phyloP scores from a whole-genome alignment of 2,888 invertebrate species.

The Isoperla grammatica region DNA sequence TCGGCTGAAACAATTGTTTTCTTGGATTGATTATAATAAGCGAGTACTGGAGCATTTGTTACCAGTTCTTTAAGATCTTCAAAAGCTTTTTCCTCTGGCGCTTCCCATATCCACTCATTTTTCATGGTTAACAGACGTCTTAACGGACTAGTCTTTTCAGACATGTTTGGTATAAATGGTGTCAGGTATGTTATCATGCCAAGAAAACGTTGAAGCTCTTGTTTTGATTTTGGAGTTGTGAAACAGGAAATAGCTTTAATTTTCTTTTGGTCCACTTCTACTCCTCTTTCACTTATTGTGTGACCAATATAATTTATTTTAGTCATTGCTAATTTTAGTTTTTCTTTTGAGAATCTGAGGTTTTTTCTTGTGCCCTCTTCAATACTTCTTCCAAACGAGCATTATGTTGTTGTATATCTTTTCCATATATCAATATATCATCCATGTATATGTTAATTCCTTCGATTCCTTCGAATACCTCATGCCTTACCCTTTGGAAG shows the following conservation, averaged over 20 bases:
- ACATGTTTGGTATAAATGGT: constrained; percentile 10
- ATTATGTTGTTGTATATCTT: constrained; percentile 31
- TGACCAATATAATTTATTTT: neutral
- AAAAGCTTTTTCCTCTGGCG: neutral
- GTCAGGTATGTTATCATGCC: no score
- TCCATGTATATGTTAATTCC: constrained; percentile 33
- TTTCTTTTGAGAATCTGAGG: constrained; percentile 34
- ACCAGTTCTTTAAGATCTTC: constrained; percentile 8
- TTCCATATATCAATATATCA: constrained; percentile 33
- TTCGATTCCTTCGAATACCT: constrained; percentile 25
- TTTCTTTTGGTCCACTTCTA: constrained; percentile 2
- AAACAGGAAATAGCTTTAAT: constrained; percentile 27
- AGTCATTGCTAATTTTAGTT: constrained; percentile 31
- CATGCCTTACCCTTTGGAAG: constrained; percentile 30
- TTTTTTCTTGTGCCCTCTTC: constrained; percentile 25
- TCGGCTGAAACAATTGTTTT: constrained; percentile 28
- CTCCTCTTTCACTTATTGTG: constrained; percentile 20
- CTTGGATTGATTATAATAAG: constrained; percentile 23
- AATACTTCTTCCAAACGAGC: constrained; percentile 30
- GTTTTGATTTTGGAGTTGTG: constrained; percentile 26
- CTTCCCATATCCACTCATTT: neutral
- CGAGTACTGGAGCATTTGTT: constrained; percentile 11
- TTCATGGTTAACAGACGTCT: constrained; percentile 2
- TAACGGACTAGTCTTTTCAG: constrained; percentile 9
- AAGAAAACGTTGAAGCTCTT: constrained; percentile 29